phyloP scores from a whole-genome alignment of 92 coral and sea anemone genomes.

The Chrysogorgia sp. region DNA sequence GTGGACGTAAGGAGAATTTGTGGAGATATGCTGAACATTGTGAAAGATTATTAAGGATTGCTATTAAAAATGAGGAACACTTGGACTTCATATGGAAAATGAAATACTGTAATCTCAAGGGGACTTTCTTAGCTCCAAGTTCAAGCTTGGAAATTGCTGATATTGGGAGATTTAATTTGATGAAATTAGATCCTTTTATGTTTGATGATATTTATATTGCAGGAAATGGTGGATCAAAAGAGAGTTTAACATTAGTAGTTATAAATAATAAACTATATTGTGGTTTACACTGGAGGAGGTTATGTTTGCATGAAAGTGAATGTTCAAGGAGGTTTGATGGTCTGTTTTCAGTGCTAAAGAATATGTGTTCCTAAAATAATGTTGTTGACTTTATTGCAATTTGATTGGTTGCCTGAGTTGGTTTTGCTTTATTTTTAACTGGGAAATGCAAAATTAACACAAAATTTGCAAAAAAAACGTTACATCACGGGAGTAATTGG shows the following conservation, averaged over 20 bases:
- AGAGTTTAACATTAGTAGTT: slow-evolving; percentile 18
- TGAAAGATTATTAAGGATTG: slow-evolving; percentile 14
- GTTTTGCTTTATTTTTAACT: too few species aligned
- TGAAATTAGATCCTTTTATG: slow-evolving; percentile 2
- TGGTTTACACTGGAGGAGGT: slow-evolving; percentile 18
- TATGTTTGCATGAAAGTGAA: slow-evolving; percentile 2
- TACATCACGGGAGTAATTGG: too few species aligned
- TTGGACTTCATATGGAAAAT: slow-evolving; percentile 25
- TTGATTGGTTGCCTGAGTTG: too few species aligned
- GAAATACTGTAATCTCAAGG: background rate
- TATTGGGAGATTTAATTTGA: slow-evolving; percentile 3
- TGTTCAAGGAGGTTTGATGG: slow-evolving; percentile 3
- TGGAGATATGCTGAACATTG: slow-evolving; percentile 6
- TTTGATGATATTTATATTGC: slow-evolving; percentile 23
- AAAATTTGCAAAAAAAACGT: background rate
- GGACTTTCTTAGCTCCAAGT: background rate
- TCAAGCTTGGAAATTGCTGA: slow-evolving; percentile 31
- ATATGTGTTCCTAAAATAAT: background rate
- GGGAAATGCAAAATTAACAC: too few species aligned
- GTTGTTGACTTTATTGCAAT: background rate
- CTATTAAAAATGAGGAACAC: slow-evolving; percentile 6
- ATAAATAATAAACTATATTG: slow-evolving; percentile 26
- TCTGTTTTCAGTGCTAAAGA: slow-evolving; percentile 3
- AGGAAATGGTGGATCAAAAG: slow-evolving; percentile 20
- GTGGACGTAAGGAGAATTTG: background rate